Evolutionary conservation across 2,113 vertebrate genomes (phyloP), one percentile per base, ranked within the genome.

Genomic region (Dromiciops gliroides): DNA sequence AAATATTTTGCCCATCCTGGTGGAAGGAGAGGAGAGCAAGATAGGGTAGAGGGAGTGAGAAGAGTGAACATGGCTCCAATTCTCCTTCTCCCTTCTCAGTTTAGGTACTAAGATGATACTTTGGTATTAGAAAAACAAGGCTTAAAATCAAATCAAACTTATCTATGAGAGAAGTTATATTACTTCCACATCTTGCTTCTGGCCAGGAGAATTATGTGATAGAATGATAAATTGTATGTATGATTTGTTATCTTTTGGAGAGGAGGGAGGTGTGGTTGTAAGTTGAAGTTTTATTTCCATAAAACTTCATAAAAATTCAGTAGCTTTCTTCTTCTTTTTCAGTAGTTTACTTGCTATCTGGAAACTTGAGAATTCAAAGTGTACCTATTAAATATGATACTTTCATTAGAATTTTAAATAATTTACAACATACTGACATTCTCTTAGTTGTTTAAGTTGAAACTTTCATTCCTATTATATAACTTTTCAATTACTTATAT

Each of bases 351-450:
- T 93, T n/a, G 31, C 67, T 83, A 51, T 67, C 75, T 90, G 3
- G 19, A 56, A 1, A 51, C 60, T 56, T 83, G 53, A n/a, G 90
- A 51, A 49, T 83, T 94, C 91, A 52, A 88, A 51, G 48, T 94
- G 3, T 48, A 90, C 49, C 51, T 51, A 37, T 50, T 92, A 95
- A 95, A 44, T 93, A 11, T 48, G 23, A 31, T 88, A 49, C 92
- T 95, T 95, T 91, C 51, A 94, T 83, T 53, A 90, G 44, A 25
- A 92, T 95, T 95, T 91, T 94, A 92, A 92, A n/a, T 92, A 16
- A 50, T 53, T 95, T 92, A 91, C 14, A 92, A 50, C 31, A 50
- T 89, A 50, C 91, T 93, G 47, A 50, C 25, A 60, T 67, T 83
- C 51, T 75, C 28, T 92, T 48, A 93, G 75, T 56, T 92, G 5